Evolutionary conservation across 2,113 vertebrate genomes (phyloP).

Genomic region (Salvelinus fontinalis): DNA sequence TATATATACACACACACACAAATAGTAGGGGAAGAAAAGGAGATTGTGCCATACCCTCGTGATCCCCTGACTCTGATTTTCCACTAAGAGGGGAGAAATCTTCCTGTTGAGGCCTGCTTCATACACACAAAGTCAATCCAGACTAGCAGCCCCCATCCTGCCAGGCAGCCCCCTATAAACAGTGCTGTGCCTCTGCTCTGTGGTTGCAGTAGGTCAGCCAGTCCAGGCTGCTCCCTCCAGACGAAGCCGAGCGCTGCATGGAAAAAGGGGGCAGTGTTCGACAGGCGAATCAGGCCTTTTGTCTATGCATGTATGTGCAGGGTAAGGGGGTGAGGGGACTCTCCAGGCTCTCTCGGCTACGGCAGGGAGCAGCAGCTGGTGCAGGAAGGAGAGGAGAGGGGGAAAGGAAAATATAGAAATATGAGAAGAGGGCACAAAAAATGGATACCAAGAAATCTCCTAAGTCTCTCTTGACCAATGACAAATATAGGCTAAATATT

Average conservation of each 20-base stretch:
- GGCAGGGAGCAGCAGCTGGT: constrained; percentile 67
- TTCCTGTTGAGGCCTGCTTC: constrained; percentile 64
- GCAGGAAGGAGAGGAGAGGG: constrained; percentile 53
- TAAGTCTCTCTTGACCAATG: too few species aligned
- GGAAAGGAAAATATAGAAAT: constrained; percentile 43
- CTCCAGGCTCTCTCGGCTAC: constrained; percentile 64
- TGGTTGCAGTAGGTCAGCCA: constrained; percentile 56
- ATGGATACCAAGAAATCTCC: not conserved
- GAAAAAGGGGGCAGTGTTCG: constrained; percentile 70
- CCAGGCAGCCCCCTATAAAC: constrained; percentile 13
- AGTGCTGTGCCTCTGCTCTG: constrained; percentile 28
- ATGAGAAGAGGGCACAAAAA: constrained; percentile 6
- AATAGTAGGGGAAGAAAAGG: constrained; percentile 30
- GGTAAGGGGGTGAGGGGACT: constrained; percentile 60
- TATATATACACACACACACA: constrained; percentile 55
- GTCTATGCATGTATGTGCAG: constrained; percentile 61
- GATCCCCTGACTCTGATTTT: constrained; percentile 39
- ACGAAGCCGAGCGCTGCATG: constrained; percentile 48
- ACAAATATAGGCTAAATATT: too few species aligned
- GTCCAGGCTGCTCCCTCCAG: constrained; percentile 59
- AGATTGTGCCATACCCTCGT: constrained; percentile 67
- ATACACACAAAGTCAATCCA: constrained; percentile 14
- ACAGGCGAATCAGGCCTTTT: constrained; percentile 77
- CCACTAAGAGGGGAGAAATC: constrained; percentile 48
- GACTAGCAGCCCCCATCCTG: constrained; percentile 49